Conservation (phyloP, 2,797 vertebrate species). For the Dipus sagitta region DNA sequence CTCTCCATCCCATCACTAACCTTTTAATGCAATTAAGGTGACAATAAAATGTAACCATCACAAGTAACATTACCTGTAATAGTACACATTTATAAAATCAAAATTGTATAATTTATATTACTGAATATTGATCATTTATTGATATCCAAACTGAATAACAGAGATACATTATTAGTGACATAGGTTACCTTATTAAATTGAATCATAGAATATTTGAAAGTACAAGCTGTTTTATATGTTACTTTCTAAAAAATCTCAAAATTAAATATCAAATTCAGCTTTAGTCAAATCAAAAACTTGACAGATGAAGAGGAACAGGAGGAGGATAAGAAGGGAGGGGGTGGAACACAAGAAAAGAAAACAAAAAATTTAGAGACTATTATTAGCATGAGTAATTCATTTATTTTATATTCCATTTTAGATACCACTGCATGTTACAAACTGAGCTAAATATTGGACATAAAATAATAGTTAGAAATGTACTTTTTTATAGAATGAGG, state of each 20-base stretch:
- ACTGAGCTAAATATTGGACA: neutral
- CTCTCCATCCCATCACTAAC: no score
- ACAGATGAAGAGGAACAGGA: neutral
- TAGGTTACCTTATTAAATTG: constrained; percentile 28
- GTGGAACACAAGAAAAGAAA: no score
- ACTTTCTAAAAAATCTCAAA: constrained; percentile 47
- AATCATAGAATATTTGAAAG: constrained; percentile 48
- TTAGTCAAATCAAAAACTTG: constrained; percentile 35
- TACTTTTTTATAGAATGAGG: constrained; percentile 35
- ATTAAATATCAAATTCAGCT: constrained; percentile 52
- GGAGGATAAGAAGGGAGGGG: no score
- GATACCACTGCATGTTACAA: constrained; percentile 19
- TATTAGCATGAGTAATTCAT: constrained; percentile 19
- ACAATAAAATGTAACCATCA: neutral
- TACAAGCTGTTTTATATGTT: constrained; percentile 45
- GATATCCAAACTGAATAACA: constrained; percentile 52
- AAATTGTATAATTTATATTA: constrained; percentile 47
- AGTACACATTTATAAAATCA: constrained; percentile 50
- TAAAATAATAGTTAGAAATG: constrained; percentile 58
- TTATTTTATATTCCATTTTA: constrained; percentile 44
- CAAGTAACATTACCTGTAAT: constrained; percentile 28
- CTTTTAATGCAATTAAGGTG: neutral
- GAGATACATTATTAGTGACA: constrained; percentile 8
- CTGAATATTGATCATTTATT: constrained; percentile 41
- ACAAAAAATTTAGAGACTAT: neutral